A percentile compares a stretch with the other conserved stretches of the same genome.
phyloP scores from a whole-genome alignment of 2,888 invertebrate genomes.

The Cantharis rufa region DNA sequence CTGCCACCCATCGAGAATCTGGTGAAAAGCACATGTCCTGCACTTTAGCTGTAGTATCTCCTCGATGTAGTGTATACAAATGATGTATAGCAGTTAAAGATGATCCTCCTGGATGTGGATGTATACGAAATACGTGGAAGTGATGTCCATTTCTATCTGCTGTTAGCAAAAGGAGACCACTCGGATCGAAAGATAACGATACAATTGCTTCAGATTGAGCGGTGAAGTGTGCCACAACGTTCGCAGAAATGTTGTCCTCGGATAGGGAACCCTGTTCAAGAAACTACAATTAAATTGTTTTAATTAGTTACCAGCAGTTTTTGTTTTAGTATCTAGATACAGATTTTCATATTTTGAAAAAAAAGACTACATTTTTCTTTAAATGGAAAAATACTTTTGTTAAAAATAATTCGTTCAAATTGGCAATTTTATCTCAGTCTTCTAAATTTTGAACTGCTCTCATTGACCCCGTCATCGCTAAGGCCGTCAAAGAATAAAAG shows the following conservation, averaged over 20 bases:
- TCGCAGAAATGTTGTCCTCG: conserved; percentile 59
- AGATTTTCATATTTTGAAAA: too few relatives aligned
- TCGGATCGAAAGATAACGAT: conserved; percentile 87
- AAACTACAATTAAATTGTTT: background rate
- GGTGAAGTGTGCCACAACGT: conserved; percentile 83
- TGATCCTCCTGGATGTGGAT: conserved; percentile 84
- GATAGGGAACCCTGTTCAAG: conserved; percentile 2
- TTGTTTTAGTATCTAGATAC: background rate
- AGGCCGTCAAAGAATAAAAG: too few relatives aligned
- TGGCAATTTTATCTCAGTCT: too few relatives aligned
- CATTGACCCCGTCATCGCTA: too few relatives aligned
- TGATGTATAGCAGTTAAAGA: conserved; percentile 90
- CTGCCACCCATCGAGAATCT: conserved; percentile 96
- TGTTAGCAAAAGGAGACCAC: conserved; percentile 86
- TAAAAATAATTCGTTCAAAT: too few relatives aligned
- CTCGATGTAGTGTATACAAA: conserved; percentile 90
- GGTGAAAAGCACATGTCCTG: conserved; percentile 89
- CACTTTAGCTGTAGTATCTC: conserved; percentile 95
- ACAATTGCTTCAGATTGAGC: conserved; percentile 89
- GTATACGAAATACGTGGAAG: conserved; percentile 93
- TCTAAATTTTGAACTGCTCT: too few relatives aligned
- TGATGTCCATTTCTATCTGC: conserved; percentile 92
- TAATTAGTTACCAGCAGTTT: too few relatives aligned
- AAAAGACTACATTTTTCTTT: too few relatives aligned
- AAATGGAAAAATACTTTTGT: too few relatives aligned